Percentiles rank a stretch among this genome's conserved stretches.
Evolutionary conservation across 2,797 vertebrate species (phyloP).

Genomic region (Gorsachius magnificus): DNA sequence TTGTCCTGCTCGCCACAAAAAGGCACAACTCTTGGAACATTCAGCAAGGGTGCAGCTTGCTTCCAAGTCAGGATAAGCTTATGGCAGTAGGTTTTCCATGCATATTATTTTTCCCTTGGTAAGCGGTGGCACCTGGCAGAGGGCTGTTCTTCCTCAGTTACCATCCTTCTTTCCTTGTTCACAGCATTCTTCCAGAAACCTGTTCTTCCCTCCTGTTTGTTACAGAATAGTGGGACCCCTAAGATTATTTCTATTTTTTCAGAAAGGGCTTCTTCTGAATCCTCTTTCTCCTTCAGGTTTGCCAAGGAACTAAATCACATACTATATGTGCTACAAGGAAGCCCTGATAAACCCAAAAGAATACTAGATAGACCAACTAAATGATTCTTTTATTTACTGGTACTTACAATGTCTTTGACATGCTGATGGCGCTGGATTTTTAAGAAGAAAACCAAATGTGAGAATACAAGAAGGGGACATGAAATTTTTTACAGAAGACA

Average conservation of each 20-base stretch:
- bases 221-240: accelerated
- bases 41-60: neutral
- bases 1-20: neutral
- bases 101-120: neutral
- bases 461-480: neutral
- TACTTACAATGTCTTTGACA: neutral
- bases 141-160: neutral
- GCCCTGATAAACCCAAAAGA: neutral
- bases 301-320: neutral
- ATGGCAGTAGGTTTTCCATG: neutral
- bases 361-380: neutral
- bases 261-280: neutral
- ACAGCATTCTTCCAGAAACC: neutral
- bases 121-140: neutral
- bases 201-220: neutral
- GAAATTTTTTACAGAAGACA: neutral
- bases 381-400: neutral
- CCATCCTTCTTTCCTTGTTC: neutral
- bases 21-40: neutral
- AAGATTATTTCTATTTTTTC: neutral
- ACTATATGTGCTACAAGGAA: neutral
- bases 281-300: neutral
- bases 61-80: neutral
- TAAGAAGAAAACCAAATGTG: neutral
- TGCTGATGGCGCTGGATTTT: neutral